Base-by-base conservation (phyloP, 2,888 invertebrate species). In the Catotricha subobsoleta region DNA sequence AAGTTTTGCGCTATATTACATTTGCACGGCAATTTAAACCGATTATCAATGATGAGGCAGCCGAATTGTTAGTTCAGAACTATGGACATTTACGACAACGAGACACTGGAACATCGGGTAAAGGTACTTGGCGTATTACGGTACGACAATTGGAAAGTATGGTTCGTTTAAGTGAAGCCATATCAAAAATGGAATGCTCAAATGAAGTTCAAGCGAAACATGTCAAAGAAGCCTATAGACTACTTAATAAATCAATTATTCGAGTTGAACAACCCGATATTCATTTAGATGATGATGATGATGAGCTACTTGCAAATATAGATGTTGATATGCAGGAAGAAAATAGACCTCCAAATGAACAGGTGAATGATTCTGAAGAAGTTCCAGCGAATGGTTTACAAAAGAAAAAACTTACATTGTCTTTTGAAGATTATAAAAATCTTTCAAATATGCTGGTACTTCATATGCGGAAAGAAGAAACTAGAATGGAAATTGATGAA, bases 231-330 rank as follows among this genome's bases (percentile, higher is more conserved):
- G 90, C 91, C 0, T 83, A 76, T 59, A 71, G 86, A 36, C 69
- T 98, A 45, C 66, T 98, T 23, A 95, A 92, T 62, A 94, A 94
- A 55, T 94, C 94, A 1, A 94, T 97, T 47, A 90, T 97, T 49
- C 74, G 95, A 29, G 94, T 98, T 15, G 97, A 97, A 54, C 94
- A 95, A 54, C 95, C 97, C 0, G 97, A 98, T 57, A 88, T 98
- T 40, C 81, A 90, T 56, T 65, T 97, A 46, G 87, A 87, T 40
- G 88, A 87, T 44, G 84, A 86, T 28, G 74, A 74, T 12, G 66
- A 66, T 31, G 56, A 57, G 20, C 50, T 60, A 28, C 54, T 52
- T 23, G 50, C 48, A 5, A 44, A 49, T 4, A 44, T 60, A 23
- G 67, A 69, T 43, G 67, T 69, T 1, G 61, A 62, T 29, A 65